A percentile compares a stretch with the other conserved stretches of the same genome.
Evolutionary conservation across 2,113 vertebrate genomes (phyloP).

Genomic region (Cricetomys ansorgei): DNA sequence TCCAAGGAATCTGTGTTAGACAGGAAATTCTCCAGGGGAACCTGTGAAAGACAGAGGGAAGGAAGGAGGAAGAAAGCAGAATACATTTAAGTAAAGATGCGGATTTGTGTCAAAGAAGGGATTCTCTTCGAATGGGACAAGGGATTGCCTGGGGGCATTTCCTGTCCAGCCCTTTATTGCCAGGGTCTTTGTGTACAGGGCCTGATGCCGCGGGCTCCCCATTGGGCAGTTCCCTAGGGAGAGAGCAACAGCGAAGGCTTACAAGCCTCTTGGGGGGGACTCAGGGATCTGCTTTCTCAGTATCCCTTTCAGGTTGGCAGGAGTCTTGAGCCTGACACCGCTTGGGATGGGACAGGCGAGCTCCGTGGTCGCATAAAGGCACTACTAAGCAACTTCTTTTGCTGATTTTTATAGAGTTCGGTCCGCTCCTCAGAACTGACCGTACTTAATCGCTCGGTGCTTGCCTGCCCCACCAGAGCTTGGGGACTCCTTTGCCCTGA

Average conservation of each 20-base stretch:
- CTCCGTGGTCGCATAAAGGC: neutral
- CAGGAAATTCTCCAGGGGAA: neutral
- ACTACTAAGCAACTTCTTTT: constrained; percentile 63
- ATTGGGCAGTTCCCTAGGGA: constrained; percentile 52
- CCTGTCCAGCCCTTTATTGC: constrained; percentile 75
- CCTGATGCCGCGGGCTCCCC: constrained; percentile 67
- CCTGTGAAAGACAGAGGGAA: neutral
- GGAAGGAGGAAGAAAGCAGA: constrained; percentile 29
- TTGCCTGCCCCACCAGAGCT: neutral
- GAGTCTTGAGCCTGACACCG: constrained; percentile 61
- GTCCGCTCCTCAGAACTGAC: neutral
- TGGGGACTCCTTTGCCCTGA: constrained; percentile 33
- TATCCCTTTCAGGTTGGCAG: constrained; percentile 65
- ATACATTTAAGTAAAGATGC: constrained; percentile 56
- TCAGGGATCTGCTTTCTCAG: constrained; percentile 58
- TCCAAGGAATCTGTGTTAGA: neutral
- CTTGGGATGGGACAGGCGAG: constrained; percentile 48
- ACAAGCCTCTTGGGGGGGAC: constrained; percentile 7
- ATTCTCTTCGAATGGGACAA: constrained; percentile 55
- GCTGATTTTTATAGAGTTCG: constrained; percentile 52
- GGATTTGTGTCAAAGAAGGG: constrained; percentile 70
- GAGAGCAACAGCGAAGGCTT: constrained; percentile 61
- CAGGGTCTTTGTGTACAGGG: constrained; percentile 77
- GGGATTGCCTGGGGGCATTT: constrained; percentile 80
- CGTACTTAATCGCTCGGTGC: neutral